Conservation (phyloP, 2,888 invertebrate genomes). For the Hedya salicella region DNA sequence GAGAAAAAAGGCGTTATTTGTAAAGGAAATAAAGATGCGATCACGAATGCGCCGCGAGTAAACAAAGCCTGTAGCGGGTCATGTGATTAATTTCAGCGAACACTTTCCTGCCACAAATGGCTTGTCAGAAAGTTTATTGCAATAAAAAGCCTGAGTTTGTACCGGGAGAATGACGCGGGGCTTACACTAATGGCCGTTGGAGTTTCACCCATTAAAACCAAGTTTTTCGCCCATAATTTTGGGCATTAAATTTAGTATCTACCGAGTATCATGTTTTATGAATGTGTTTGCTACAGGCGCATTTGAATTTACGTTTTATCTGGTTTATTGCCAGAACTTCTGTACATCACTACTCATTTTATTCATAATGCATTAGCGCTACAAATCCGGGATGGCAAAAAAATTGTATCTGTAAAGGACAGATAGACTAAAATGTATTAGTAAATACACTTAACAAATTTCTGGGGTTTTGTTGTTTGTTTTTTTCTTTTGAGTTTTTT, state of each 20-base stretch:
- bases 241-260: conserved; percentile 51
- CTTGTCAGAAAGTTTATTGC: conserved; percentile 81
- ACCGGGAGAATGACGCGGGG: conserved; percentile 73
- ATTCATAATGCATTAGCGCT: neutral
- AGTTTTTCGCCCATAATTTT: conserved; percentile 59
- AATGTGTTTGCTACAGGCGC: conserved; percentile 33
- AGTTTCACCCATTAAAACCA: conserved; percentile 71
- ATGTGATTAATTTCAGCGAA: conserved; percentile 77
- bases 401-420: neutral
- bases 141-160: conserved; percentile 77
- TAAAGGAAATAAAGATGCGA: conserved; percentile 66
- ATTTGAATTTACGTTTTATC: conserved; percentile 38
- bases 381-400: neutral
- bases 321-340: conserved; percentile 23
- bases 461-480: no score
- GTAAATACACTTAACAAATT: no score
- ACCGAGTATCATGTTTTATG: conserved; percentile 43
- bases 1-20: conserved; percentile 20
- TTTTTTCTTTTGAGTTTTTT: no score
- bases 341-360: neutral
- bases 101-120: conserved; percentile 78
- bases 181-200: conserved; percentile 75
- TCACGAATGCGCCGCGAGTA: conserved; percentile 60
- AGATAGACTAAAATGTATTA: no score
- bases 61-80: conserved; percentile 68